Percentiles rank a stretch among this genome's conserved stretches.
phyloP scores from a whole-genome alignment of 37 sponge, comb jelly and placozoan species.

The Haliclona indistincta region DNA sequence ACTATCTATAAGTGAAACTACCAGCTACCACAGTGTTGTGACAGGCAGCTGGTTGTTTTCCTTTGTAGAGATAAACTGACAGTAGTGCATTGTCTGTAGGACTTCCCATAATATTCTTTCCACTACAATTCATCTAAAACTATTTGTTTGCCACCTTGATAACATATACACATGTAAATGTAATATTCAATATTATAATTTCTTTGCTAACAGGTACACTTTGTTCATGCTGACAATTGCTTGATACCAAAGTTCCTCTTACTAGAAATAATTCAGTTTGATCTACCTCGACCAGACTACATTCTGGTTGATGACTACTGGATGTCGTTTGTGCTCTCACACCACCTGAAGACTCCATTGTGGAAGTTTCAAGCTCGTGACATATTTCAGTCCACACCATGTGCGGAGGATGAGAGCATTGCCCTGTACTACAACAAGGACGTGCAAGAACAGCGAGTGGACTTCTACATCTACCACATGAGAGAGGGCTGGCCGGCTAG shows the following conservation, averaged over 20 bases:
- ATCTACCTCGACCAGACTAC: constrained; percentile 46
- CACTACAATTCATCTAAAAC: no score
- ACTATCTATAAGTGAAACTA: no score
- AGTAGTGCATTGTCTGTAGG: no score
- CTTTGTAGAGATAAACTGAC: no score
- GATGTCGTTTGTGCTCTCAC: constrained; percentile 69
- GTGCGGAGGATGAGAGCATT: constrained; percentile 31
- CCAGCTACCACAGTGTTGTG: no score
- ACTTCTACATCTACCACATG: constrained; percentile 68
- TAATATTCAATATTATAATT: not conserved
- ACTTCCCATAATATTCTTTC: no score
- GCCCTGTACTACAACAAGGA: constrained; percentile 55
- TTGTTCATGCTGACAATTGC: constrained; percentile 64
- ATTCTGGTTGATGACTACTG: constrained; percentile 73
- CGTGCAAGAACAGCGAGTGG: constrained; percentile 46
- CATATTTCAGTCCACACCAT: constrained; percentile 25
- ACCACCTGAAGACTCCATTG: constrained; percentile 43
- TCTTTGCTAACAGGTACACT: constrained; percentile 41
- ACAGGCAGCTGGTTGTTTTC: no score
- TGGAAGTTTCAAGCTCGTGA: constrained; percentile 56
- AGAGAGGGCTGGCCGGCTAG: constrained; percentile 57
- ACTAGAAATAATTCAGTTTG: constrained; percentile 20
- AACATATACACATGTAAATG: not conserved
- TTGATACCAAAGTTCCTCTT: constrained; percentile 48
- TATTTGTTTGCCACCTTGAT: no score